phyloP scores from a whole-genome alignment of 2,888 invertebrate genomes.

The Shargacucullia verbasci region DNA sequence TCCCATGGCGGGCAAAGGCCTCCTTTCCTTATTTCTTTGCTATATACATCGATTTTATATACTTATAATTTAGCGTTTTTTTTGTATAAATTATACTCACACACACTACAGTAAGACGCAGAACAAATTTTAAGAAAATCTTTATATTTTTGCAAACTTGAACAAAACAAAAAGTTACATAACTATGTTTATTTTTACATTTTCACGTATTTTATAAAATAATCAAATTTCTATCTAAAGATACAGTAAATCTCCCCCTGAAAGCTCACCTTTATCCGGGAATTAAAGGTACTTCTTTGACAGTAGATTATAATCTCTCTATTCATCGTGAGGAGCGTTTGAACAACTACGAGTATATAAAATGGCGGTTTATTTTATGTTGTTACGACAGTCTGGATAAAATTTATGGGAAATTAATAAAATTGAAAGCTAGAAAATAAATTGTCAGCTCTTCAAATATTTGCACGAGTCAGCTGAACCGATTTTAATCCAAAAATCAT shows the following conservation, averaged over 20 bases:
- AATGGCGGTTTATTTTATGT: constrained; percentile 9
- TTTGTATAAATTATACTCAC: too few relatives aligned
- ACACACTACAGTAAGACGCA: too few relatives aligned
- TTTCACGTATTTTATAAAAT: too few relatives aligned
- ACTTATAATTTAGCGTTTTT: too few relatives aligned
- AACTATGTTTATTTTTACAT: too few relatives aligned
- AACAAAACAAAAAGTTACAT: too few relatives aligned
- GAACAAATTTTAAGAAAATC: too few relatives aligned
- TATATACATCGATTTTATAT: too few relatives aligned
- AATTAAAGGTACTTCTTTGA: constrained; percentile 21
- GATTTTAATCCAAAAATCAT: constrained; percentile 3
- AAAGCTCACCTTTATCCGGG: constrained; percentile 9
- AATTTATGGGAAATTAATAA: constrained; percentile 12
- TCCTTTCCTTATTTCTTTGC: too few relatives aligned
- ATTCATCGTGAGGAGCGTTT: constrained; percentile 23
- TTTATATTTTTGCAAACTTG: too few relatives aligned
- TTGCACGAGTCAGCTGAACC: not conserved
- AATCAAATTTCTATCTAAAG: not conserved
- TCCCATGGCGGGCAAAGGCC: too few relatives aligned
- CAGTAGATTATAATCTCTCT: constrained; percentile 34
- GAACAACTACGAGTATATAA: constrained; percentile 3
- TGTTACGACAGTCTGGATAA: constrained; percentile 2
- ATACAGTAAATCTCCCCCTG: not conserved
- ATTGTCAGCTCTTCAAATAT: not conserved
- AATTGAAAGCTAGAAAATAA: constrained; percentile 1